A percentile compares a stretch with the other conserved stretches of the same genome.
Evolutionary conservation across 2,797 vertebrate species (phyloP).

Genomic region (Myioborus melanocephalus): DNA sequence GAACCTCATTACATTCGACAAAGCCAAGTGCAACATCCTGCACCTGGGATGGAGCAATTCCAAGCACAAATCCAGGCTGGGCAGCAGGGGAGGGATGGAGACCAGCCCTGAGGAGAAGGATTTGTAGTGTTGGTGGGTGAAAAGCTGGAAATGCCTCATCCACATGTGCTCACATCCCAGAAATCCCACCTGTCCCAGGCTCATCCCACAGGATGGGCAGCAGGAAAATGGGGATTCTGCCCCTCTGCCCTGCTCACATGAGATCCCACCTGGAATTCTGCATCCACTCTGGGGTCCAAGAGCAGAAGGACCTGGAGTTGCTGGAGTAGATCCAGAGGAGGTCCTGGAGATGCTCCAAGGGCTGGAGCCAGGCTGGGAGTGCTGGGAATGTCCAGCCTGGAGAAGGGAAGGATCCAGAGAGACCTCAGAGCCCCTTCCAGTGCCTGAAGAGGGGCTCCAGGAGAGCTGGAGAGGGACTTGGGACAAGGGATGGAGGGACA

Average conservation of each 20-base stretch:
- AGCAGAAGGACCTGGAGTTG: accelerated
- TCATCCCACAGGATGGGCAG: accelerated
- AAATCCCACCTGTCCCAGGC: neutral
- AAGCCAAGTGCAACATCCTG: neutral
- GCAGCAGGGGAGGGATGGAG: neutral
- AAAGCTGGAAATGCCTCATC: neutral
- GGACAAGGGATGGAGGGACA: neutral
- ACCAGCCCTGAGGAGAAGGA: neutral
- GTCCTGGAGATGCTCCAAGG: accelerated
- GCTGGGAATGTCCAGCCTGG: neutral
- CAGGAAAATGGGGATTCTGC: neutral
- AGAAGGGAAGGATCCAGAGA: accelerated
- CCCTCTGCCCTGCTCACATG: neutral
- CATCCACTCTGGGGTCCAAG: neutral
- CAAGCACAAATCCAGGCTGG: neutral
- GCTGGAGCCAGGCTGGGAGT: neutral
- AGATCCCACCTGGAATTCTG: neutral
- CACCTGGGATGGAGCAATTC: neutral
- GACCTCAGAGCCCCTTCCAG: neutral
- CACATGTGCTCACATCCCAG: neutral
- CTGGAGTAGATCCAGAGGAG: accelerated
- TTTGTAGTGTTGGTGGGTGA: neutral
- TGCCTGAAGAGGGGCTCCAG: neutral
- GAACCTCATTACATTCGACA: neutral
- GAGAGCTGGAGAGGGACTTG: neutral